phyloP scores from a whole-genome alignment of 2,113 vertebrate species.

The Cavia aperea region DNA sequence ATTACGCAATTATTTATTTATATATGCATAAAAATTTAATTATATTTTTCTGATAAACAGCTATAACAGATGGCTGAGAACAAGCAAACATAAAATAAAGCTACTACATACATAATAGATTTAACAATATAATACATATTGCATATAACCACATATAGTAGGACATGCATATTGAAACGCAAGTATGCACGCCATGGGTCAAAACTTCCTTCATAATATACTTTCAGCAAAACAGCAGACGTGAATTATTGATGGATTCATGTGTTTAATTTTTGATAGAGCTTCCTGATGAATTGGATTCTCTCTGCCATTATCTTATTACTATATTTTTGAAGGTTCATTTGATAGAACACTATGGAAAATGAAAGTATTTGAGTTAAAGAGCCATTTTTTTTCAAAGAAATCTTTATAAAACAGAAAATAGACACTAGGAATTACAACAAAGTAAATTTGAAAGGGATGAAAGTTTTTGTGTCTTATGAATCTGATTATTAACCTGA shows the following conservation, averaged over 20 bases:
- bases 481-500: constrained; percentile 34
- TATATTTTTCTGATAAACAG: constrained; percentile 45
- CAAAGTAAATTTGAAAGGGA: neutral
- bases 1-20: constrained; percentile 7
- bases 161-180: neutral
- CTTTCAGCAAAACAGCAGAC: neutral
- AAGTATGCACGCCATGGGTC: neutral
- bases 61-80: constrained; percentile 20
- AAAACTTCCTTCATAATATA: constrained; percentile 9
- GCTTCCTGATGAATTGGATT: constrained; percentile 4
- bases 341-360: neutral
- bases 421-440: neutral
- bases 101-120: constrained; percentile 4
- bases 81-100: constrained; percentile 33
- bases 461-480: constrained; percentile 1
- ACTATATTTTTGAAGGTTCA: neutral
- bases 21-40: constrained; percentile 29
- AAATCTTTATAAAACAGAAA: neutral
- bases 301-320: neutral
- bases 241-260: neutral
- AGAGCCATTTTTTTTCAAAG: neutral
- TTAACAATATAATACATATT: neutral
- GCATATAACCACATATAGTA: neutral
- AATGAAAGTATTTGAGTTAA: constrained; percentile 7
- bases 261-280: neutral